phyloP scores from a whole-genome alignment of 1,140 invertebrate species.

The Drosophila tristis region DNA sequence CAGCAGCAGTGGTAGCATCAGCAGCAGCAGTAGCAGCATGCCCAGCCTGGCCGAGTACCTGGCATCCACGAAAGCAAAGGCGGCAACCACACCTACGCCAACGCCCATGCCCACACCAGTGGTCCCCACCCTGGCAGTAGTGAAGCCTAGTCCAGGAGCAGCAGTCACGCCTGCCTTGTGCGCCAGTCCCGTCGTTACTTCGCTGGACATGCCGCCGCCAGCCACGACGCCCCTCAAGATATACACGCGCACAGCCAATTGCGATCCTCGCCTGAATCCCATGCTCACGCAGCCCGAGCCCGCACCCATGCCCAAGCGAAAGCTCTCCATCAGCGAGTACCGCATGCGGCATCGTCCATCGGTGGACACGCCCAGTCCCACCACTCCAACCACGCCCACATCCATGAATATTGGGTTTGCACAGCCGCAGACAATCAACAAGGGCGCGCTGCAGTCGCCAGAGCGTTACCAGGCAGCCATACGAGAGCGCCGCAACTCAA shows the following conservation, averaged over 20 bases:
- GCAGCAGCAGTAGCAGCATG: conserved; percentile 38
- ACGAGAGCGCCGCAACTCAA: conserved; percentile 66
- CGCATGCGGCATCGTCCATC: conserved; percentile 76
- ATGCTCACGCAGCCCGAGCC: conserved; percentile 75
- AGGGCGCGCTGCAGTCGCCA: conserved; percentile 70
- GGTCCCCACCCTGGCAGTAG: too few species aligned
- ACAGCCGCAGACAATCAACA: conserved; percentile 72
- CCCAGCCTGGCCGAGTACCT: conserved; percentile 67
- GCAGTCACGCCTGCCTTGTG: not conserved
- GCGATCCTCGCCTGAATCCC: conserved; percentile 82
- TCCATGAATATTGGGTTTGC: conserved; percentile 31
- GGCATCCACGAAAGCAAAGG: conserved; percentile 58
- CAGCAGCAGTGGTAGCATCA: not conserved
- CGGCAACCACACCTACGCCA: conserved; percentile 4
- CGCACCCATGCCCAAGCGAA: conserved; percentile 77
- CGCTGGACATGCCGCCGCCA: conserved; percentile 56
- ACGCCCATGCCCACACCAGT: not conserved
- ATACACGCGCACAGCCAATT: conserved; percentile 75
- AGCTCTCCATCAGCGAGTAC: conserved; percentile 83
- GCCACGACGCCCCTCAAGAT: conserved; percentile 64
- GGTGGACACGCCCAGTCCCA: conserved; percentile 60
- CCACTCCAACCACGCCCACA: conserved; percentile 23
- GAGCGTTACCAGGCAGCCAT: conserved; percentile 71
- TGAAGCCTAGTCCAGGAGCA: not conserved
- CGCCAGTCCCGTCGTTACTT: not conserved